Evolutionary conservation across 2,888 invertebrate species (phyloP), one percentile per base, ranked within the genome.

Genomic region (Patella ulyssiponensis): DNA sequence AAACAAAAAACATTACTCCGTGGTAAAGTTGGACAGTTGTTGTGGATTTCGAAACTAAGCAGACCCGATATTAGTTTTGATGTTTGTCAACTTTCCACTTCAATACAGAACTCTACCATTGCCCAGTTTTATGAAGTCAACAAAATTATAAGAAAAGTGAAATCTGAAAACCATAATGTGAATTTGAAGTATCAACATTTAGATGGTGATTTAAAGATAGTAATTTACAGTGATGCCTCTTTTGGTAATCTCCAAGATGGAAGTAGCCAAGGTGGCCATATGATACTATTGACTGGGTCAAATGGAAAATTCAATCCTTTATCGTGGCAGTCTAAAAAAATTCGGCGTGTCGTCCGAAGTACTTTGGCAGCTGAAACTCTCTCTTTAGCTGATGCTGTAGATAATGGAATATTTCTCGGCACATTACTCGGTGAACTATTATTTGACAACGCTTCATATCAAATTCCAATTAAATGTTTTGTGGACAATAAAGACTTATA

Each of bases 1-100:
- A 52, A 64, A 44, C 64, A 69, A 33, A 75, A 69, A 44, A 33
- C 20, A 52, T 23, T 52, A 7, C 51, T 17, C 51, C 58, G 75
- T 20, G 58, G 14, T 5, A 75, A 75, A 23, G 14, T 69, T 51
- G 69, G 52, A 7, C 75, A 75, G 69, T 51, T 75, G 9, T 44
- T 75, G 14, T 75, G 75, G 69, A 33, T 58, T 17, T 56, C 56
- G 5, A 56, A 56, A 15, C 56, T 17, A 56, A 56, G 56, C n/a
- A 15, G 17, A 56, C 56, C 56, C 4, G 56, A 56, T 56, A 5
- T 56, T 3, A 17, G 56, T 56, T 56, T 56, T 56, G 56, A 56
- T 56, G 56, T 56, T 14, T 56, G 56, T 56, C 15, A 56, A 17
- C 56, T 56, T 17, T 56, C 56, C 15, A 56, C 56, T 17, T 17